Conservation (phyloP, 2,113 vertebrate genomes). For the Phodopus roborovskii region DNA sequence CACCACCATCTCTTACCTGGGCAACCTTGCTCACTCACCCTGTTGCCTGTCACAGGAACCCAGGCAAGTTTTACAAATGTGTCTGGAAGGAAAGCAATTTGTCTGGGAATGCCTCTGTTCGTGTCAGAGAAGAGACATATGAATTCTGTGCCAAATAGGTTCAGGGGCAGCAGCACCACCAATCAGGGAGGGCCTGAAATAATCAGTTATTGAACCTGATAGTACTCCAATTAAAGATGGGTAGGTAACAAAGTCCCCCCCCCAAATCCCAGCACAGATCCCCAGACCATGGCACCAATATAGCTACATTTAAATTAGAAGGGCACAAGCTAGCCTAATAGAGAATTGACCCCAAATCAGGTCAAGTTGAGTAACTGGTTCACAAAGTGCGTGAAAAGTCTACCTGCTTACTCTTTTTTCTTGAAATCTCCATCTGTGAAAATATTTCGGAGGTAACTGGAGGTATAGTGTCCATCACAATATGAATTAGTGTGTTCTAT, state of each 20-base stretch:
- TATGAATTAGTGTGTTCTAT: neutral
- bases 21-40: neutral
- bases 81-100: conserved; percentile 70
- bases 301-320: conserved; percentile 13
- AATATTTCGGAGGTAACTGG: neutral
- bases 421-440: neutral
- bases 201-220: conserved; percentile 7
- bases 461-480: neutral
- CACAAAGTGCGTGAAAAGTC: conserved; percentile 15
- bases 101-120: conserved; percentile 42
- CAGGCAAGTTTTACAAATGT: conserved; percentile 64
- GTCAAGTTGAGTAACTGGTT: neutral
- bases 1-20: neutral
- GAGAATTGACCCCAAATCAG: neutral
- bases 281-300: neutral
- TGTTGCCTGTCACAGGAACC: neutral
- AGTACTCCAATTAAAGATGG: conserved; percentile 39
- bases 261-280: neutral
- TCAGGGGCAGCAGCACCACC: neutral
- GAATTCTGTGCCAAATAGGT: conserved; percentile 51
- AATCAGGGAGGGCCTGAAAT: neutral
- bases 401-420: neutral
- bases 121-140: conserved; percentile 31
- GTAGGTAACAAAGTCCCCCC: neutral
- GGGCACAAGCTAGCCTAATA: neutral